phyloP scores from a whole-genome alignment of 2,888 invertebrate species.

The Odontocolon sp. region DNA sequence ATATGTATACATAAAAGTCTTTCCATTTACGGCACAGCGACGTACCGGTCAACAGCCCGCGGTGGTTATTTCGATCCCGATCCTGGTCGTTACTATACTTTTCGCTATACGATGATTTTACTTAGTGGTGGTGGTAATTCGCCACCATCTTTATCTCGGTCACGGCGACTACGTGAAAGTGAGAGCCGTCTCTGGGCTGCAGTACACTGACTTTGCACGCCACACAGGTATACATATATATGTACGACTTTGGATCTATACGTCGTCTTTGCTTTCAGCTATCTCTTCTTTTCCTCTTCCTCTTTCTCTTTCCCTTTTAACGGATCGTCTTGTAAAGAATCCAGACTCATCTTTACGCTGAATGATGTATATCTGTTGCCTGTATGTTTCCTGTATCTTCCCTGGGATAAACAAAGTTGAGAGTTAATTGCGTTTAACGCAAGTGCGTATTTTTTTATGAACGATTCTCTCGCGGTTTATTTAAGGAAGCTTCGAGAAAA shows the following conservation, averaged over 20 bases:
- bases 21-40: slow-evolving; percentile 56
- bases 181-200: slow-evolving; percentile 70
- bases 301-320: background rate
- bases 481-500: too few species aligned
- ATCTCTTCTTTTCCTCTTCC: background rate
- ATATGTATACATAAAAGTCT: slow-evolving; percentile 22
- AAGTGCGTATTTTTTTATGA: too few species aligned
- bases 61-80: slow-evolving; percentile 41
- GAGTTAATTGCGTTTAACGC: too few species aligned
- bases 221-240: slow-evolving; percentile 2
- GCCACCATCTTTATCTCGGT: slow-evolving; percentile 79
- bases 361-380: too few species aligned
- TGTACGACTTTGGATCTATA: background rate
- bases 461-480: too few species aligned
- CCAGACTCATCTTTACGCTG: too few species aligned
- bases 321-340: too few species aligned
- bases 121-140: slow-evolving; percentile 65
- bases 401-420: too few species aligned
- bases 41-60: slow-evolving; percentile 39
- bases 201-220: slow-evolving; percentile 27
- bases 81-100: slow-evolving; percentile 8
- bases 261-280: slow-evolving; percentile 12
- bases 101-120: slow-evolving; percentile 26
- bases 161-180: slow-evolving; percentile 80
- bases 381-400: too few species aligned